Evolutionary conservation across 2,113 vertebrate genomes (phyloP), one percentile per base, ranked within the genome.

Genomic region (Sceloporus tristichus): DNA sequence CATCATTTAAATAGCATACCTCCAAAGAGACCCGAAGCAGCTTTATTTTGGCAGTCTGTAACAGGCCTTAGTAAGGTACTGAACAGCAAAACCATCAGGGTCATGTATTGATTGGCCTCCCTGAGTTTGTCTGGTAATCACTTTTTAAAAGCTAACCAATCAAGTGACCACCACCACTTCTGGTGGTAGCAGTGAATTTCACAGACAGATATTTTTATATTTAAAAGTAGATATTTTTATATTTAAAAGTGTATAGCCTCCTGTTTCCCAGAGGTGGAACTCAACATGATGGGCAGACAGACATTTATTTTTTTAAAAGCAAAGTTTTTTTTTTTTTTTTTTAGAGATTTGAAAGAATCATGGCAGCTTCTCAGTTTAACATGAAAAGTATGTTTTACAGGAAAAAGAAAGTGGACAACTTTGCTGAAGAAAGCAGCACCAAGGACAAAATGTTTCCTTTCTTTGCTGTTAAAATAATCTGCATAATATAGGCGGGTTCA

Each of bases 321-420:
- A 34, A 14, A 59, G 56, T 59, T 14, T 3, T 62, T 62, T 14
- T 48, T 48, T 48, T 48, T 48, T 48, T 48, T 48, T 48, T 48
- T 5, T 2, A 48, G 59, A 62, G 13, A 25, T 27, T n/a, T 71
- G 68, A 2, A 68, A 27, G 21, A 71, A 29, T 9, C 25, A 29
- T 29, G 29, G 68, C 68, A 82, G 74, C 13, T 66, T 85, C 19
- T 21, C 66, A 85, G 87, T n/a, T 92, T 74, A 86, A 18, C n/a
- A n/a, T 71, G n/a, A 38, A 78, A 73, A 25, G 10, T 87, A 29
- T 77, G 0, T 80, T 85, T 93, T 93, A 14, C 87, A 94, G 94
- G 59, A 54, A 1, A 79, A 10, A 73, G 81, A 85, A 82, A 77
- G 34, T 4, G 25, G 82, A 84, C 40, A 79, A 5, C 71, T 21